A percentile compares a stretch with the other conserved stretches of the same genome.
Evolutionary conservation across 1,140 invertebrate species (phyloP).

Genomic region (Cherax destructor): DNA sequence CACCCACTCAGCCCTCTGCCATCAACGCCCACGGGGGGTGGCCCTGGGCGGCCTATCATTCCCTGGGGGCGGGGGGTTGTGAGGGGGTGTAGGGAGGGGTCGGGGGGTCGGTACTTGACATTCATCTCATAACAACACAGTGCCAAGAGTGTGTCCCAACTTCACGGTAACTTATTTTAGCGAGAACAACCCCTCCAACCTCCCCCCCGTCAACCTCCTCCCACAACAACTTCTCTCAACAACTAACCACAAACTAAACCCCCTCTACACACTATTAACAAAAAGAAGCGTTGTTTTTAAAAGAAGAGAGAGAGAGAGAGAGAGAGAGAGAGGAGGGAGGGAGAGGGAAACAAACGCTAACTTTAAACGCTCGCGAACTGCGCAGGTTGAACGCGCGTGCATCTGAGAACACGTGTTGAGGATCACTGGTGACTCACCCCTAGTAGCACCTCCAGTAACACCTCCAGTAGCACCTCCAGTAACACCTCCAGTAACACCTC

Average conservation of each 20-base stretch:
- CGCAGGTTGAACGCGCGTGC: constrained; percentile 7
- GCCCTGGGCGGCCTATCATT: neutral
- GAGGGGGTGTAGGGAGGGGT: too few species aligned
- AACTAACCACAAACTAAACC: too few species aligned
- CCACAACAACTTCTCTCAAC: too few species aligned
- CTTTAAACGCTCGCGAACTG: neutral
- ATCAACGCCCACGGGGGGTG: too few species aligned
- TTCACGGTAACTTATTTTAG: neutral
- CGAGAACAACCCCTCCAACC: too few species aligned
- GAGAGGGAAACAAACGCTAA: neutral
- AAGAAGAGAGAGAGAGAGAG: neutral
- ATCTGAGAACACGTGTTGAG: constrained; percentile 45
- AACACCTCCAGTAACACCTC: too few species aligned
- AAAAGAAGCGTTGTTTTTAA: too few species aligned
- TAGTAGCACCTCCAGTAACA: too few species aligned
- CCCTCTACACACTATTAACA: neutral
- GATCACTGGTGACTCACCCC: constrained; percentile 18
- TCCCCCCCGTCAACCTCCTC: neutral
- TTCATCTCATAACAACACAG: constrained; percentile 48
- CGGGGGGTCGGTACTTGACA: constrained; percentile 27
- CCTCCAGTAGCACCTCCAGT: too few species aligned
- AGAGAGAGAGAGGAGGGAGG: too few species aligned
- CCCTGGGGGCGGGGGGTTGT: neutral
- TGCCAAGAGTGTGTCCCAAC: neutral
- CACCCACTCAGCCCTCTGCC: too few species aligned